Evolutionary conservation across 2,797 vertebrate species (phyloP).

Genomic region (Pseudochromis fuscus): DNA sequence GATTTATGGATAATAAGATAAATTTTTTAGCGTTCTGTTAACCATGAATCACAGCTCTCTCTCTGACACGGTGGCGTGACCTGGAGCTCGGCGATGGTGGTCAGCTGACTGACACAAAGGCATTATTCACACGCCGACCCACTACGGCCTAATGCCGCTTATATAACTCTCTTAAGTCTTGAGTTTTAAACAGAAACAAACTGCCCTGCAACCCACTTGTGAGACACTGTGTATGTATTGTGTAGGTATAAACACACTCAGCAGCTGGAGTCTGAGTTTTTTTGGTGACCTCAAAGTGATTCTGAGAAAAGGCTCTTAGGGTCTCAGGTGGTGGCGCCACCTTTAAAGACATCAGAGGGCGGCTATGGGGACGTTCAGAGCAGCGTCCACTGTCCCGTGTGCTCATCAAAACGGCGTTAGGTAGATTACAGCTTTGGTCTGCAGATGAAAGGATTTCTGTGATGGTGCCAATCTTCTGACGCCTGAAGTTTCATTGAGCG

Average conservation of each 20-base stretch:
- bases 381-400: neutral
- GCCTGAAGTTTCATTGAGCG: constrained; percentile 13
- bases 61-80: neutral
- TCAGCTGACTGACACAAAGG: constrained; percentile 66
- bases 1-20: neutral
- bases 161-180: constrained; percentile 55
- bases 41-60: neutral
- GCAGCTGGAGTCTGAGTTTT: neutral
- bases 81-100: neutral
- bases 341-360: constrained; percentile 18
- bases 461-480: constrained; percentile 14
- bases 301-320: constrained; percentile 33
- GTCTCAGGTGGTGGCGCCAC: constrained; percentile 12
- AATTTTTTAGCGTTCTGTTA: too few relatives aligned
- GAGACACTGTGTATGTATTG: neutral
- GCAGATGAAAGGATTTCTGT: neutral
- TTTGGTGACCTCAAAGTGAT: neutral
- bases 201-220: neutral
- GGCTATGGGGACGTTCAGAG: constrained; percentile 18
- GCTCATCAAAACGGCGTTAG: constrained; percentile 22
- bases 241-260: neutral
- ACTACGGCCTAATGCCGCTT: constrained; percentile 49
- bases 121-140: constrained; percentile 52
- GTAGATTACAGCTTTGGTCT: constrained; percentile 46
- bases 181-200: constrained; percentile 18